A percentile compares a stretch with the other conserved stretches of the same genome.
phyloP scores from a whole-genome alignment of 1,140 invertebrate species.

The Ceratina calcarata region DNA sequence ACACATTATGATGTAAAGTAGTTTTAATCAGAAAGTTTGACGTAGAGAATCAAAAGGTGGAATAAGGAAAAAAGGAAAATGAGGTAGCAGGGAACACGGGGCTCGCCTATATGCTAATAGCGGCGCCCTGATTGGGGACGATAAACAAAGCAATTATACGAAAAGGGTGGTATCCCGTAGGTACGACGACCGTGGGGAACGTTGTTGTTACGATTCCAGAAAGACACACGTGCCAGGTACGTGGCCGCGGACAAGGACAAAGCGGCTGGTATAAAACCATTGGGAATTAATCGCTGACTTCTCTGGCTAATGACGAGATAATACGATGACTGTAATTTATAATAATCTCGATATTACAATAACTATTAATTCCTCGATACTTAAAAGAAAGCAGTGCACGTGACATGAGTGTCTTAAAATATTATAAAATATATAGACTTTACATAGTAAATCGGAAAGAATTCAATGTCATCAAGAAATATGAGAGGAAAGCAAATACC shows the following conservation, averaged over 20 bases:
- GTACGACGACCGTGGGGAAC: conserved; percentile 47
- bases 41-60: conserved; percentile 30
- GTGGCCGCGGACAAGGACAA: conserved; percentile 54
- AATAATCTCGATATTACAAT: neutral
- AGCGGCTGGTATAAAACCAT: conserved; percentile 58
- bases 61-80: conserved; percentile 52
- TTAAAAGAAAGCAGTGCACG: too few species aligned
- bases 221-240: conserved; percentile 52
- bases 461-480: too few species aligned
- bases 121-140: conserved; percentile 71
- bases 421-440: too few species aligned
- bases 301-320: conserved; percentile 53
- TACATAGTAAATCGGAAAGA: too few species aligned
- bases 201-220: conserved; percentile 45
- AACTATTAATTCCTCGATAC: neutral
- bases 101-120: conserved; percentile 73
- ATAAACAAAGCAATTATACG: conserved; percentile 78
- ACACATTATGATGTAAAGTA: too few species aligned
- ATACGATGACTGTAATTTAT: neutral
- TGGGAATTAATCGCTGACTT: conserved; percentile 55
- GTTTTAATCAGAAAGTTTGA: too few species aligned
- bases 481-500: neutral
- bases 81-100: conserved; percentile 40
- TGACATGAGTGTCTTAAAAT: too few species aligned
- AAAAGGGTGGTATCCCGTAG: conserved; percentile 68